Evolutionary conservation across 2,888 invertebrate genomes (phyloP).

Genomic region (Pandemis cinnamomeana): DNA sequence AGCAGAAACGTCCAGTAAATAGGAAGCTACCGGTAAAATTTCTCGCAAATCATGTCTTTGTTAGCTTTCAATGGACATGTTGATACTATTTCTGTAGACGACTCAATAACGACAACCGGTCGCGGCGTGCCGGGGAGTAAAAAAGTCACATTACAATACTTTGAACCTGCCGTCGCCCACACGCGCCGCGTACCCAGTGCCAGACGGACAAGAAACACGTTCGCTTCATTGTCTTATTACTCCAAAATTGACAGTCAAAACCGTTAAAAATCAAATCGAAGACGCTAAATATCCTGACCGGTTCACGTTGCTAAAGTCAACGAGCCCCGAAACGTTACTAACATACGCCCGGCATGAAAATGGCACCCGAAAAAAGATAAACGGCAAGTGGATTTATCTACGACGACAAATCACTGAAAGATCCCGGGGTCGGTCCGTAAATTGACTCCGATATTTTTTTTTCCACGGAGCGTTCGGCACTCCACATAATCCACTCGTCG

Average conservation of each 20-base stretch:
- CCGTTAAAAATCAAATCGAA: not conserved
- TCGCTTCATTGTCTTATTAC: slow-evolving; percentile 25
- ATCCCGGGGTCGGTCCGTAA: slow-evolving; percentile 37
- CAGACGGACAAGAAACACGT: slow-evolving; percentile 10
- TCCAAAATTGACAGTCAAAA: slow-evolving; percentile 12
- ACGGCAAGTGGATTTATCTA: slow-evolving; percentile 25
- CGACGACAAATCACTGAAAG: slow-evolving; percentile 37
- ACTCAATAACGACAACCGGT: slow-evolving; percentile 30
- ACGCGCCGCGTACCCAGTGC: slow-evolving; percentile 24
- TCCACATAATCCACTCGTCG: slow-evolving; percentile 34
- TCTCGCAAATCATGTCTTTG: slow-evolving; percentile 11
- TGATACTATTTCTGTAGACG: slow-evolving; percentile 24
- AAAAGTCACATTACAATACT: slow-evolving; percentile 37
- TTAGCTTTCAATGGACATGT: slow-evolving; percentile 26
- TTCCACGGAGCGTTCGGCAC: slow-evolving; percentile 18
- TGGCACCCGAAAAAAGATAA: slow-evolving; percentile 30
- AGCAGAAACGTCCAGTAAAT: not conserved
- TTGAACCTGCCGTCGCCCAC: slow-evolving; percentile 41
- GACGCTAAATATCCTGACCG: not conserved
- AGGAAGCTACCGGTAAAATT: slow-evolving; percentile 1
- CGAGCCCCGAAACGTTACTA: slow-evolving; percentile 18
- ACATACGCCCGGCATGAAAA: slow-evolving; percentile 23
- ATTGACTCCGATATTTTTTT: slow-evolving; percentile 38
- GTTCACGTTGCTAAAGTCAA: slow-evolving; percentile 4
- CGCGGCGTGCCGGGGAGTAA: slow-evolving; percentile 15